Percentiles rank a stretch among this genome's conserved stretches.
These are phyloP conservation scores for Drosophila paranaensis DNA, from an alignment of 2,888 invertebrate genomes.

Conservation along the genomic window DNA sequence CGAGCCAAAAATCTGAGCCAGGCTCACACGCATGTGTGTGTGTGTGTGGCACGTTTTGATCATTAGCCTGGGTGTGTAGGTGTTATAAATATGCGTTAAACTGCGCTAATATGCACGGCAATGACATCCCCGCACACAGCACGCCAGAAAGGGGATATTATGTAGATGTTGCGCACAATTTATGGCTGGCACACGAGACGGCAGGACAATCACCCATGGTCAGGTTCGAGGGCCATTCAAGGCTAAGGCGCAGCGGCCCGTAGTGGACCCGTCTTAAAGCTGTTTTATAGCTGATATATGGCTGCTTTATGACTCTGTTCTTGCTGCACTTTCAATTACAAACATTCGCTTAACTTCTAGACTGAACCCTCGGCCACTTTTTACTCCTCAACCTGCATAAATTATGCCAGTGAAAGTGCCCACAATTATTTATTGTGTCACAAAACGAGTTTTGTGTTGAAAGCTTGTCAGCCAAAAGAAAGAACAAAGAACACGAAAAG, in stretches of 20 bases:
- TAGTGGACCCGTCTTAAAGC: neutral
- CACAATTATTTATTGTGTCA: conserved; percentile 68
- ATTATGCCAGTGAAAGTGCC: conserved; percentile 53
- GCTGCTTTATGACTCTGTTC: conserved; percentile 18
- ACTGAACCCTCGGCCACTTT: conserved; percentile 2
- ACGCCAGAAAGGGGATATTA: conserved; percentile 10
- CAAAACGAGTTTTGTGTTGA: conserved; percentile 55
- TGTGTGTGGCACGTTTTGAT: conserved; percentile 72
- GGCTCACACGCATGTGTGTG: conserved; percentile 28
- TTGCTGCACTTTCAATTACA: conserved; percentile 39
- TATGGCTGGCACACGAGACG: conserved; percentile 47
- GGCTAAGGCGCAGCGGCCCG: conserved; percentile 12
- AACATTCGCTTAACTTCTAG: conserved; percentile 14
- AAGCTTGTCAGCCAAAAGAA: conserved; percentile 45
- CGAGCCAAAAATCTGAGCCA: conserved; percentile 33
- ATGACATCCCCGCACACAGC: conserved; percentile 20
- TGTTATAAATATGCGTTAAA: conserved; percentile 75
- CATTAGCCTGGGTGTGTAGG: conserved; percentile 69
- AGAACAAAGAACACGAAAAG: conserved; percentile 35
- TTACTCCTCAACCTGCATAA: conserved; percentile 56
- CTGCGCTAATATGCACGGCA: conserved; percentile 59
- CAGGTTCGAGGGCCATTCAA: conserved; percentile 42
- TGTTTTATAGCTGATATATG: conserved; percentile 9
- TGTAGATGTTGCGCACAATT: conserved; percentile 65
- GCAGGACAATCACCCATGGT: conserved; percentile 38